Base-by-base conservation (phyloP, 2,113 vertebrate species). In the Oncorhynchus kisutch region DNA sequence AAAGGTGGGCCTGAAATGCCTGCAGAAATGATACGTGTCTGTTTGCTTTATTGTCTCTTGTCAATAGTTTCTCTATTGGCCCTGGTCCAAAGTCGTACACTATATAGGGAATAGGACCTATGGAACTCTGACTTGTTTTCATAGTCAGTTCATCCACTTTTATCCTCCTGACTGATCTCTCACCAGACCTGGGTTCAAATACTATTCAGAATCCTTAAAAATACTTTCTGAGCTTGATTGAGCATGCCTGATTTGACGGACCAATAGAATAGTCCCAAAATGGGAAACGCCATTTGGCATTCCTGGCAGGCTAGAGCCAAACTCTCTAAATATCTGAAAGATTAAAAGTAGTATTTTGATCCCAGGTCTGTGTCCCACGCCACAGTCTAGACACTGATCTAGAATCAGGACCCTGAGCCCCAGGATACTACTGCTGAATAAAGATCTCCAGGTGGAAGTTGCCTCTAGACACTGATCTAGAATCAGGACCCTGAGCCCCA, bases 381-480 rank as follows among this genome's bases (percentile, higher is more conserved):
- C 31, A 62, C 59, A 64, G 13, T 27, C 27, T 27, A 27, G 27
- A 39, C 2, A 39, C 39, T 39, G 39, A 39, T 39, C 39, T 39
- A 39, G 39, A 2, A 39, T 39, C 8, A 39, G 39, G 27, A 25
- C 71, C 49, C 7, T 48, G 39, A 11, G 12, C 27, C 71, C 62
- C 71, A 39, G 51, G 45, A 81, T 18, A 59, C 70, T 59, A 29
- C 27, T 45, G 31, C 65, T 54, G 49, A 75, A 34, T 80, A 65
- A 45, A 45, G 39, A 11, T 0, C 25, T 25, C 25, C 25, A 25
- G 25, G 25, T 25, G 25, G 25, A 25, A 25, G 25, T 25, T 25
- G 25, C 25, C 25, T 25, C 25, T 25, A 25, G 25, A 25, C 2
- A 25, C 25, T 25, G 25, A 25, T 25, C 25, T 27, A 27, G 25